Base-by-base conservation (phyloP, 1,140 invertebrate genomes). In the Philotrypesis tridentata region DNA sequence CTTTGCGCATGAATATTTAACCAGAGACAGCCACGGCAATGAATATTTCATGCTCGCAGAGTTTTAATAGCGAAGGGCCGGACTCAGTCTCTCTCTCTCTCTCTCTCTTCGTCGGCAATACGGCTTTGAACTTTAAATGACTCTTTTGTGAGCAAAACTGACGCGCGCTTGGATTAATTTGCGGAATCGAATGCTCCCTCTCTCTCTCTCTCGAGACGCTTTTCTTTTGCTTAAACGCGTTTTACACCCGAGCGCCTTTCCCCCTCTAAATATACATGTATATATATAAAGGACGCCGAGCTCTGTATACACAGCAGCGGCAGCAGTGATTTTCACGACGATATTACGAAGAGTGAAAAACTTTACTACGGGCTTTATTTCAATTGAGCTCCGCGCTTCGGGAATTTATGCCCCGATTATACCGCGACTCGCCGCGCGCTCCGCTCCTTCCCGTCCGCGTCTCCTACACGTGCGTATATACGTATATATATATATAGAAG, bases 1-100 rank as follows among this genome's bases (percentile, higher is more conserved):
- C 75, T 73, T 78, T 72, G 71, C 48, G 75, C 27, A 82, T 82
- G 80, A 82, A 82, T 82, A 82, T 82, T 82, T 82, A 72, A 82
- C 25, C 43, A 33, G 61, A 29, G 40, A n/a, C n/a, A 70, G 55
- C 70, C 61, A 37, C 33, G 23, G 61, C 71, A 77, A 82, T 82
- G 74, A 77, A 82, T 82, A 82, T 82, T 82, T 72, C 75, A 77
- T 82, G 70, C n/a, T 12, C 14, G 48, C 48, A 14, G 48, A 82
- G 72, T 82, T 77, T 81, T 82, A 82, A 76, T 82, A 74, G 60
- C 73, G 2, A 27, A 74, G 40, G 61, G 60, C 40, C 29, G n/a
- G 33, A 9, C 48, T 14, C 11, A 11, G 17, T 17, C 48, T 55
- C 17, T 55, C 48, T 55, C 48, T 43, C 11, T 43, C 40, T 14